Base-by-base conservation (phyloP, 2,113 vertebrate species). In the Nothobranchius kuhntae region DNA sequence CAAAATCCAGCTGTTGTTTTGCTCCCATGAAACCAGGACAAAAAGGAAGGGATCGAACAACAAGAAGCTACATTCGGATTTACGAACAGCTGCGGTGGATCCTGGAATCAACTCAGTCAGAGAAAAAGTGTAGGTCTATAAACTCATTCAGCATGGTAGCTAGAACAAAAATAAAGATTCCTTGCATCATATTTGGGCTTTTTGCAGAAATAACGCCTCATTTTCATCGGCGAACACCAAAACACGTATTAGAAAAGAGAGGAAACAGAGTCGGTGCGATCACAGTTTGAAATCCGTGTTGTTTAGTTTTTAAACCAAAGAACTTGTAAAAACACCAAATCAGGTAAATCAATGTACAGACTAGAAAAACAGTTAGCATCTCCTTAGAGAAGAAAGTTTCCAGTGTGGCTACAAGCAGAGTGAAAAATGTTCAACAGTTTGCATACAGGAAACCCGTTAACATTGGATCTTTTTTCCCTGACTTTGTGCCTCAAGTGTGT, bases 381-480 rank as follows among this genome's bases (percentile, higher is more conserved):
- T 83, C 61, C n/a, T 53, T 17, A 5, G 54, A 74, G 67, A 70
- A 81, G 64, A 21, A 21, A 21, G 73, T 61, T 70, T 79, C 65
- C 77, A 78, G 78, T 86, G 78, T 79, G 71, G 78, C 78, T 89
- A 84, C 68, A 57, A 87, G 83, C 69, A 85, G 53, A 75, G 50
- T 65, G 71, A 44, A 60, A 78, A 73, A 65, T 35, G 68, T 21
- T 77, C 65, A 75, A 82, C 50, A 68, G 67, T 74, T 62, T 71
- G 51, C 70, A 24, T 57, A 48, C 55, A 53, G 53, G 30, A 30
- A n/a, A 65, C 71, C 56, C 48, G 58, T 81, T 59, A 75, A 58
- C 55, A 24, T 85, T 57, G 71, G 68, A 78, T 69, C 57, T 73
- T 75, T 71, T 30, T 82, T 91, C 87, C 89, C 90, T 91, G 91